phyloP scores from a whole-genome alignment of 2,797 vertebrate genomes.

The Chromobotia macracanthus region DNA sequence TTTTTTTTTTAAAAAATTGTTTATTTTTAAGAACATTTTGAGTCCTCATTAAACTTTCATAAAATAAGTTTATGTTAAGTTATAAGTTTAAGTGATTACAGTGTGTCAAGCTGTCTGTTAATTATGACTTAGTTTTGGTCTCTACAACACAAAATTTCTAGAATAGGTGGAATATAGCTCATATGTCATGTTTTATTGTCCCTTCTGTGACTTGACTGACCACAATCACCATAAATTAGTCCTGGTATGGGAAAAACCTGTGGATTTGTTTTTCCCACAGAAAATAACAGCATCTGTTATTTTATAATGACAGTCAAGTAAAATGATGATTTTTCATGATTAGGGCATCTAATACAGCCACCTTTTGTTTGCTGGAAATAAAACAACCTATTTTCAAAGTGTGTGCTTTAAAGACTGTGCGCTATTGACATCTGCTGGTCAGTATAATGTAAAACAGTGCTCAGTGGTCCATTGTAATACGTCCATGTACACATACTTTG shows the following conservation, averaged over 20 bases:
- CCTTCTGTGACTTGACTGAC: background rate
- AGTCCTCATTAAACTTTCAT: too few species aligned
- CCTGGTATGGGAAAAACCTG: too few species aligned
- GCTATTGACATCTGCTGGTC: conserved; percentile 43
- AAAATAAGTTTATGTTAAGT: too few species aligned
- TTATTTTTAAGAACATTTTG: too few species aligned
- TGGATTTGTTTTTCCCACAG: too few species aligned
- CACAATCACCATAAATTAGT: background rate
- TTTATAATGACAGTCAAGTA: background rate
- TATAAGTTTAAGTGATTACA: too few species aligned
- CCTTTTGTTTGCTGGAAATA: too few species aligned
- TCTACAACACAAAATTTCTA: background rate
- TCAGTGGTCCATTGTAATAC: background rate
- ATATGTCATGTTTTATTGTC: too few species aligned
- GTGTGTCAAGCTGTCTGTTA: too few species aligned
- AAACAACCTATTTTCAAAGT: background rate
- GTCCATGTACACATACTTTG: background rate
- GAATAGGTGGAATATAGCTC: too few species aligned
- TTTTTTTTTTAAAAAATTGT: too few species aligned
- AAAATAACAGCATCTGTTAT: too few species aligned
- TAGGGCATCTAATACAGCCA: background rate
- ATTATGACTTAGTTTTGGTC: background rate
- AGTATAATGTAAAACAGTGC: background rate
- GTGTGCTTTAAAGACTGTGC: background rate
- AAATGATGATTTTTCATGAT: background rate